Evolutionary conservation across 1,140 invertebrate species (phyloP), one percentile per base, ranked within the genome.

Genomic region (Eurosta solidaginis): DNA sequence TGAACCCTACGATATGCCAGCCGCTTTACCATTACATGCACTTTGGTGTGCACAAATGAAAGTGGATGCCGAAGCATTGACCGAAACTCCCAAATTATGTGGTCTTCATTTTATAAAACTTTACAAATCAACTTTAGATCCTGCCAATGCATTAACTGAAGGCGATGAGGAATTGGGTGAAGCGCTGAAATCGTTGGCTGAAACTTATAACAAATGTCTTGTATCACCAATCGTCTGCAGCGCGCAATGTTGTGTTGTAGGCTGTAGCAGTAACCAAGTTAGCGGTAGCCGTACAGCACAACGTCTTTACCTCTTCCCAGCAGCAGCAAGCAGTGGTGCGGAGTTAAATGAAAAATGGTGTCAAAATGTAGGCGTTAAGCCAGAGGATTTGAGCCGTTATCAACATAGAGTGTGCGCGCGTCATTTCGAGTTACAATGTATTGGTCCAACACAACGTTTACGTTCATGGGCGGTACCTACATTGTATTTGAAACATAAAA

Each of bases 401-500:
- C 42, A 42, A 50, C 73, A 77, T 47, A 77, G 47, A 50, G 78
- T 79, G 5, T 79, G 78, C 20, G 45, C 76, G 12, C 76, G 49
- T 1, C 78, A 79, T 54, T 79, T 79, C 20, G 78, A 79, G 25
- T n/a, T 63, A 10, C 52, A 77, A 45, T 79, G 78, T 40, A 45
- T 79, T 47, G 77, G 76, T 3, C 76, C 77, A 3, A 77, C 76
- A 4, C 78, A 79, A 47, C 76, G 78, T 44, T 20, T 79, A 14
- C 63, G 76, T 27, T 47, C 59, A 5, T 79, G 78, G 78, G 78
- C 78, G 4, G 74, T 79, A 54, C 78, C 78, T 1, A 79, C 78
- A 14, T 59, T 79, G 7, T 29, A 74, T 14, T 44, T 79, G 0
- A 47, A 77, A 17, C 25, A 17, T 4, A 29, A 20, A 63, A 3